Evolutionary conservation across 1,140 invertebrate genomes (phyloP), one percentile per base, ranked within the genome.

Genomic region (Cherax quadricarinatus): DNA sequence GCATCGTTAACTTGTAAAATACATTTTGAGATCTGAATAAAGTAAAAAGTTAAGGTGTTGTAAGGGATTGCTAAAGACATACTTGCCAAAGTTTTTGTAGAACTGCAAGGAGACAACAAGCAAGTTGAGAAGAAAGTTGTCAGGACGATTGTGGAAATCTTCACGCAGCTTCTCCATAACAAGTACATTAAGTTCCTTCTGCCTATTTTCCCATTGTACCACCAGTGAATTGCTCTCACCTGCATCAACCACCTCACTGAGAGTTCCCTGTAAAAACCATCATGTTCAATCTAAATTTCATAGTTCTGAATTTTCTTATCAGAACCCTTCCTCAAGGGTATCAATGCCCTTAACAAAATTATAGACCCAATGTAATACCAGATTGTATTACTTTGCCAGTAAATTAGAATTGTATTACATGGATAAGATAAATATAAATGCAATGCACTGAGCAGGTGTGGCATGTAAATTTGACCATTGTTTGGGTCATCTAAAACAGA

Each of bases 51-150:
- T 9, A 57, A 6, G 14, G 14, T 57, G 53, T 57, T 57, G 53
- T 57, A 41, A 41, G 30, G 30, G 30, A 41, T 41, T 41, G 30
- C 9, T 30, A 81, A 1, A 24, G 4, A 95, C 96, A 96, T 95
- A 97, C 97, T 96, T 96, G 93, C 97, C 96, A 94, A 96, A 98
- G 95, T 98, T 97, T 79, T 96, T 95, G 89, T 97, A 97, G 95
- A 98, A 97, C 94, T 97, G 97, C 5, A 97, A 95, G 53, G 96
- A 96, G 94, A 98, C 95, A 90, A 97, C 95, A 53, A 98, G 96
- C 94, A 98, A 97, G 94, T 98, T 97, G 1, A 98, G 94, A 3
- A 98, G 95, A 94, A 98, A 98, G 1, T 96, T 95, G 93, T 97
- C 96, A 3, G 96, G 95, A 90, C 97, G 96, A 1, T 95, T 95